Conservation (phyloP, 2,113 vertebrate species). For the Gambusia affinis region DNA sequence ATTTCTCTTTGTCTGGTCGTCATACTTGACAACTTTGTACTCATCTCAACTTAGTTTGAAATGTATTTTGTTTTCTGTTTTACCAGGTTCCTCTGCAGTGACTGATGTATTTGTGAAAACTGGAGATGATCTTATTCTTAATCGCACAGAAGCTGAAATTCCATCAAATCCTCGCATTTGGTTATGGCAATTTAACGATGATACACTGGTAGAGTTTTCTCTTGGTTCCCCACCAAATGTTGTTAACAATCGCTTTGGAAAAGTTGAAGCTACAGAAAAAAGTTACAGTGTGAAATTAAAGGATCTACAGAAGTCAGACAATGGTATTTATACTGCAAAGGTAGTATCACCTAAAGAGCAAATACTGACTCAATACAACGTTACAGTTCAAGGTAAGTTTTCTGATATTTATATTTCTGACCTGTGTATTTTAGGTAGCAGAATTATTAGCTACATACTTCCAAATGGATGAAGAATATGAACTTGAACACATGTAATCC, state of each 20-base stretch:
- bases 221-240: rapidly evolving
- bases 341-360: rapidly evolving
- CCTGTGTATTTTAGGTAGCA: too few relatives aligned
- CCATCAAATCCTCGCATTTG: rapidly evolving
- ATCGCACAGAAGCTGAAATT: neutral
- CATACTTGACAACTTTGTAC: too few relatives aligned
- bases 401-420: neutral
- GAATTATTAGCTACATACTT: too few relatives aligned
- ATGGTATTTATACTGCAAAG: slow-evolving; percentile 11
- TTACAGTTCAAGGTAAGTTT: slow-evolving; percentile 41
- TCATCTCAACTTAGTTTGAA: neutral
- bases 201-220: rapidly evolving
- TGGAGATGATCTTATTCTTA: slow-evolving; percentile 4
- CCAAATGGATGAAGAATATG: neutral
- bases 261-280: neutral
- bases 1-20: neutral
- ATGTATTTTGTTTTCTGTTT: neutral
- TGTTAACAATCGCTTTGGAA: rapidly evolving
- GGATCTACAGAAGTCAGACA: slow-evolving; percentile 9
- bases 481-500: too few relatives aligned
- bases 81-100: slow-evolving; percentile 1
- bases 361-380: neutral
- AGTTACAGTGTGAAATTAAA: slow-evolving; percentile 19
- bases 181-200: neutral
- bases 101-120: slow-evolving; percentile 15